Base-by-base conservation (phyloP, 2,888 invertebrate species). In the Eristalis pertinax region DNA sequence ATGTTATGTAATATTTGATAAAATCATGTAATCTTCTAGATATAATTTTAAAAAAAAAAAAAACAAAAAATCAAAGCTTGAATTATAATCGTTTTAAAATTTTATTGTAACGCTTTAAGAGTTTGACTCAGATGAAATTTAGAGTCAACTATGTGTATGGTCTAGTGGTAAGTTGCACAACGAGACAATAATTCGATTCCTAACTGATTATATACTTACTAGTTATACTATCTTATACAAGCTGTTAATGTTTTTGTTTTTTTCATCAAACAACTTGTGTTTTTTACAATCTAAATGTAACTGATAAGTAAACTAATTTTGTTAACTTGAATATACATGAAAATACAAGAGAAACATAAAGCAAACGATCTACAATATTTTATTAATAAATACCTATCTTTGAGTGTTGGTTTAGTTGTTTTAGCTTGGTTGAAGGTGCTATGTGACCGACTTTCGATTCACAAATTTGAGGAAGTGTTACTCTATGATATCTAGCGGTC, bases 151-250 rank as follows among this genome's bases (percentile, higher is more conserved):
- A 41, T 24, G 26, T 50, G 41, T 32, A 63, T 80, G 29, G 19
- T 65, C 56, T 26, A 60, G 26, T 75, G 79, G 65, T 79, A 58
- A 80, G 58, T 73, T 79, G 88, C 88, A 88, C 86, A 88, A 88
- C 70, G 75, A 82, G 89, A 89, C 89, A 89, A 89, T 89, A 89
- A 89, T 83, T 82, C 56, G 29, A 88, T 83, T 83, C 69, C 62
- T 81, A 62, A 72, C 50, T 62, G 67, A 73, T 73, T 19, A 58
- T 63, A 62, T 67, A 80, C 65, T 62, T 73, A 62, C 79, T 74
- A 74, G 43, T 58, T 69, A 64, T 74, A 73, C 73, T 73, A 77
- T 43, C 58, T 77, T 78, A 75, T 74, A 82, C 65, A 79, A 78
- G 35, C 19, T 32, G 62, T 24, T 82, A 19, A 73, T 69, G 22